A percentile compares a stretch with the other conserved stretches of the same genome.
Evolutionary conservation across 2,797 vertebrate species (phyloP).

Genomic region (Cottoperca gobio): DNA sequence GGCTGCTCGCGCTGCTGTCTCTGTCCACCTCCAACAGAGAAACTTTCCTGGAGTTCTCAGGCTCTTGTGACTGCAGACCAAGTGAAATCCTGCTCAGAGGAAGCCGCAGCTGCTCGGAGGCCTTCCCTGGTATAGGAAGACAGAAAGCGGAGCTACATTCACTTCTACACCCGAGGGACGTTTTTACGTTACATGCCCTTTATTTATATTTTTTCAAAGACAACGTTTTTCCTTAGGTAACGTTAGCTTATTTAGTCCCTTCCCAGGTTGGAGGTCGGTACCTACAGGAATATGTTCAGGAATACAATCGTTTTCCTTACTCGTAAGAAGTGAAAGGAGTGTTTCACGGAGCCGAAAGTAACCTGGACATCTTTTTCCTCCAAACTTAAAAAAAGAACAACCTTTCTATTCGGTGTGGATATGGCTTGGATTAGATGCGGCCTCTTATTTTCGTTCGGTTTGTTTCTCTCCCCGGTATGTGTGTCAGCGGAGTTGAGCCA

Average conservation of each 20-base stretch:
- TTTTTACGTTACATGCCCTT: slow-evolving; percentile 4
- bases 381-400: not conserved
- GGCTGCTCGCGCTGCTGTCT: slow-evolving; percentile 83
- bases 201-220: slow-evolving; percentile 9
- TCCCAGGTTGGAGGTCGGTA: slow-evolving; percentile 19
- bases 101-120: slow-evolving; percentile 59
- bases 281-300: slow-evolving; percentile 63
- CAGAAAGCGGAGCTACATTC: not conserved
- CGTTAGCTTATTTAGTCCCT: not conserved
- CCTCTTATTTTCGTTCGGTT: slow-evolving; percentile 80
- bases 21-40: slow-evolving; percentile 76
- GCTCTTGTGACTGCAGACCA: slow-evolving; percentile 45
- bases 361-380: not conserved
- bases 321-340: slow-evolving; percentile 46
- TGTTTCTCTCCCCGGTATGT: slow-evolving; percentile 75
- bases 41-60: slow-evolving; percentile 84
- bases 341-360: slow-evolving; percentile 27
- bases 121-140: slow-evolving; percentile 7
- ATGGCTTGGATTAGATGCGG: slow-evolving; percentile 87
- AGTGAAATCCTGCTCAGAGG: slow-evolving; percentile 1
- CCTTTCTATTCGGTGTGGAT: slow-evolving; percentile 13
- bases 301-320: slow-evolving; percentile 35
- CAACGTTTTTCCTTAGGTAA: slow-evolving; percentile 14
- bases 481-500: slow-evolving; percentile 78
- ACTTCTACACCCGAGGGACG: not conserved